These are phyloP conservation scores for Oreotrochilus melanogaster DNA, from an alignment of 2,113 vertebrate genomes.

Conservation along the genomic window DNA sequence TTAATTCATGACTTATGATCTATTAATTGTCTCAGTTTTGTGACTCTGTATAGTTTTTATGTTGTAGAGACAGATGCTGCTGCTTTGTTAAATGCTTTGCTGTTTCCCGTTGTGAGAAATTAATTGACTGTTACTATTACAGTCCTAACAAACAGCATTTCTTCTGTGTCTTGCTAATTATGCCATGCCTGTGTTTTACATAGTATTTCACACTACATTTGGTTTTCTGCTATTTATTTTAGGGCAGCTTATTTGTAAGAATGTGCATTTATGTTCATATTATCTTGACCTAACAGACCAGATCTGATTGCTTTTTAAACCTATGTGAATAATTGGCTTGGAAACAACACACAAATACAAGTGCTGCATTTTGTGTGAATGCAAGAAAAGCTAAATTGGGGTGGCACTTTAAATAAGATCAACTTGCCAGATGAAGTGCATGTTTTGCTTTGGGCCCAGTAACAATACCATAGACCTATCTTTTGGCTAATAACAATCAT, in stretches of 20 bases:
- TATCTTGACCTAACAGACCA: conserved; percentile 66
- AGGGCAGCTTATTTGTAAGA: conserved; percentile 63
- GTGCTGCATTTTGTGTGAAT: not conserved
- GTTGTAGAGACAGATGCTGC: conserved; percentile 41
- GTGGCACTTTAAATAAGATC: conserved; percentile 22
- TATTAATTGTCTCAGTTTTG: conserved; percentile 16
- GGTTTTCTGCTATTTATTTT: conserved; percentile 64
- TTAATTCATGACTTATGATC: not conserved
- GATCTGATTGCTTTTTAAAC: conserved; percentile 64
- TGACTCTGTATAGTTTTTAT: conserved; percentile 6
- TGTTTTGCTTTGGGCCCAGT: not conserved
- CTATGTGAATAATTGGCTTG: conserved; percentile 42
- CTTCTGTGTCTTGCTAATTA: conserved; percentile 72
- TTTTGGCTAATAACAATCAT: not conserved
- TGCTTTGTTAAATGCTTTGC: conserved; percentile 63
- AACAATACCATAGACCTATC: not conserved
- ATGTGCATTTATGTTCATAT: conserved; percentile 59
- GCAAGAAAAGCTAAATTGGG: conserved; percentile 41
- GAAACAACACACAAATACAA: conserved; percentile 20
- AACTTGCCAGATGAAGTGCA: not conserved
- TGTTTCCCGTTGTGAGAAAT: conserved; percentile 73
- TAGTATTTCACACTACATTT: conserved; percentile 76
- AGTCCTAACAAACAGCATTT: conserved; percentile 66
- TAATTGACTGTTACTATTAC: conserved; percentile 71
- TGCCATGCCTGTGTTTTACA: conserved; percentile 17